Evolutionary conservation across 2,888 invertebrate genomes (phyloP), one percentile per base, ranked within the genome.

Genomic region (Caenorhabditis plicata): DNA sequence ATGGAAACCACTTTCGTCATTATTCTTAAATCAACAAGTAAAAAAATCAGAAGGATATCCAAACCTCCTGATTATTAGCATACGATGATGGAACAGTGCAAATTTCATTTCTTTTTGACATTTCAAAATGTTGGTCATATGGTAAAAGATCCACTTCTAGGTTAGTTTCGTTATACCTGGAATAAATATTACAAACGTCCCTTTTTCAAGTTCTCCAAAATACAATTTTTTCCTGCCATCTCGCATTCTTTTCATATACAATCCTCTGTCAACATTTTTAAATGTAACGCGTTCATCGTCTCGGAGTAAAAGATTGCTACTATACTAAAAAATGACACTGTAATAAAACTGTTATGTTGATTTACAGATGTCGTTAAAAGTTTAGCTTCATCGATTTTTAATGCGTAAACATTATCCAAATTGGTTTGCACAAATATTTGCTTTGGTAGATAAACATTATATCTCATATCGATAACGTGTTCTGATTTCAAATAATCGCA

Each of bases 341-440:
- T 23, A 13, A 20, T 43, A 3, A 27, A 42, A 3, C 9, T 29
- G 27, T 19, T 19, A 43, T 44, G 13, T 40, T 38, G 29, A 27
- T 13, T 38, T 26, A 45, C 45, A 35, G 15, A 22, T 38, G 26
- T 13, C 3, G 38, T 3, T 4, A 40, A 40, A n/a, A 40, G 7
- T 19, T 25, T 17, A 2, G 29, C 36, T 17, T 52, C 44, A 35
- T 58, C 44, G 4, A 48, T 23, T 26, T 58, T 29, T 22, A 41
- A 11, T 13, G 49, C 48, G 7, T 31, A 20, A 1, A 53, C 52
- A 8, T 47, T 39, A 20, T 36, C 26, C 3, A 33, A 27, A n/a
- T 13, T 50, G 9, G 60, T 60, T 23, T 60, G 60, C 19, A 60
- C 23, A 25, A 53, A 52, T 31, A 60, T 26, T 29, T 60, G 45